These are phyloP conservation scores for Helleia helle DNA, from an alignment of 2,888 invertebrate genomes.

Conservation along the genomic window DNA sequence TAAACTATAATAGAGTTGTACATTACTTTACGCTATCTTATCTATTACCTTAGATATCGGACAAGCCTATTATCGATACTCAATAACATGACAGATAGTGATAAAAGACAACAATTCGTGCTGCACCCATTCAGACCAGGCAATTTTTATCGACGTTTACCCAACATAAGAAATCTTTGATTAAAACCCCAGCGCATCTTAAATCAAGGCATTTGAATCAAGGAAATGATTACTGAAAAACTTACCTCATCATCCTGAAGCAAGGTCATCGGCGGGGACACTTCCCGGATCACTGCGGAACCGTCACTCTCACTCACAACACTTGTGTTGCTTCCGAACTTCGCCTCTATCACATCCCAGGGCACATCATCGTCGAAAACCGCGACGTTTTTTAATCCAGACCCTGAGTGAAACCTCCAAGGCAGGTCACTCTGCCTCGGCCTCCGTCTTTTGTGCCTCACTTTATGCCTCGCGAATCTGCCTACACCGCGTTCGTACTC, in stretches of 20 bases:
- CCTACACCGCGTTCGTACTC: conserved; percentile 46
- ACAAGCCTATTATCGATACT: not conserved
- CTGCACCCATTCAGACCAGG: too few relatives aligned
- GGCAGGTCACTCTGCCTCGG: conserved; percentile 55
- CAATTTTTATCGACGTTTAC: too few relatives aligned
- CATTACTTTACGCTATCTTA: not conserved
- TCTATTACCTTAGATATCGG: not conserved
- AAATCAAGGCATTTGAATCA: too few relatives aligned
- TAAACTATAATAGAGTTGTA: not conserved
- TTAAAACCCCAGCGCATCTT: too few relatives aligned
- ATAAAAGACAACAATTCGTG: too few relatives aligned
- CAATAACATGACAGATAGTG: conserved; percentile 4
- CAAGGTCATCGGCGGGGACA: conserved; percentile 56
- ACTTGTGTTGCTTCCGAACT: conserved; percentile 43
- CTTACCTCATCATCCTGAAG: conserved; percentile 63
- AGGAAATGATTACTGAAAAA: too few relatives aligned
- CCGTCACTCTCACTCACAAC: conserved; percentile 58
- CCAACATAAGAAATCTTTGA: too few relatives aligned
- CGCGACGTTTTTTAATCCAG: conserved; percentile 64
- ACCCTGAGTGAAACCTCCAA: conserved; percentile 71
- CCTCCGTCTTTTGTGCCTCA: conserved; percentile 63
- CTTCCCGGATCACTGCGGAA: conserved; percentile 52
- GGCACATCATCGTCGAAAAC: conserved; percentile 70
- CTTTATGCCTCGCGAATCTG: conserved; percentile 57
- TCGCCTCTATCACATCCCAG: conserved; percentile 62